Evolutionary conservation across 2,797 vertebrate genomes (phyloP), one percentile per base, ranked within the genome.

Genomic region (Malurus leucopterus): DNA sequence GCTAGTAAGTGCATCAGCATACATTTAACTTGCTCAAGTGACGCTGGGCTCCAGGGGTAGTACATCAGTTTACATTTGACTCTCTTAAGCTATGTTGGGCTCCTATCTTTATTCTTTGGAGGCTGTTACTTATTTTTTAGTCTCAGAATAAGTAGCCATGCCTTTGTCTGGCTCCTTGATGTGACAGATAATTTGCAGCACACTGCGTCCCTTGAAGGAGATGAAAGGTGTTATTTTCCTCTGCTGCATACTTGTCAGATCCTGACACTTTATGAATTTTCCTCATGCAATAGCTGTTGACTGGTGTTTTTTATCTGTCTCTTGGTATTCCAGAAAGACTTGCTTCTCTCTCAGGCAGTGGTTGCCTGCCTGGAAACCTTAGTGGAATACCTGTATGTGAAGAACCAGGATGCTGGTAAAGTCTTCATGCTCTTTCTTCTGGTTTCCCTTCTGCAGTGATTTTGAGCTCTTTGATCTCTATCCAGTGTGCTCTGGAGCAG

Each of bases 351-450:
- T 65, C 97, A 96, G 86, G 97, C 97, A 4, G 97, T 98, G 57
- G 96, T 98, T 87, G 97, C 97, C 94, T 99, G 98, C 93, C 95
- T 99, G 65, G 97, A 97, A 90, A 98, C 98, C 88, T 96, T 99
- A 93, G 92, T 99, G 91, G 95, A 96, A 86, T 99, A 98, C 91
- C 95, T 99, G 49, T 95, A 97, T 90, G 92, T 96, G 84, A 98
- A 96, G 92, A 98, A 96, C 93, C 97, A 97, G 49, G 67, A 94
- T 44, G 87, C 97, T 74, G 98, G 99, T 99, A 98, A 91, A 90
- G 79, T 75, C 40, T 86, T 88, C 36, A 29, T 43, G 43, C 41
- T 72, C 47, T 76, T 91, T 51, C 51, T 91, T 91, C 21, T 81
- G 21, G 26, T 81, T 87, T 84, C 47, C 41, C 40, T 88, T 34